Conservation (phyloP, 2,888 invertebrate species). For the Xestia sexstrigata region DNA sequence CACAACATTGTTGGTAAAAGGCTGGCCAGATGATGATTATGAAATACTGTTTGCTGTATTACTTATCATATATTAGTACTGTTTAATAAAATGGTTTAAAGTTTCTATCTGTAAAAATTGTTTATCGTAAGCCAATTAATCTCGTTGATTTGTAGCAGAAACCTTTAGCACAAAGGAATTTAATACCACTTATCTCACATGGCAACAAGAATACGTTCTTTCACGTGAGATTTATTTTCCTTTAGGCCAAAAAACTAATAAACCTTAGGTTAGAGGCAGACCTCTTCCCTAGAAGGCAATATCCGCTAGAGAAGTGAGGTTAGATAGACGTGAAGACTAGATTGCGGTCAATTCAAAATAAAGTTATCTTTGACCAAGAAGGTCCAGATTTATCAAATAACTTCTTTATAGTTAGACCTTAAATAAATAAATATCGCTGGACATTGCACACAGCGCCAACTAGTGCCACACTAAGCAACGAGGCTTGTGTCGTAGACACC, state of each 20-base stretch:
- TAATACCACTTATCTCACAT: not conserved
- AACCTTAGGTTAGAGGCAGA: not conserved
- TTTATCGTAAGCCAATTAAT: not conserved
- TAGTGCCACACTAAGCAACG: too few relatives aligned
- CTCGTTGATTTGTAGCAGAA: not conserved
- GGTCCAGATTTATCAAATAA: not conserved
- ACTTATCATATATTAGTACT: too few relatives aligned
- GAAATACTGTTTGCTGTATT: not conserved
- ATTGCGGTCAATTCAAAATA: not conserved
- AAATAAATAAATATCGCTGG: too few relatives aligned
- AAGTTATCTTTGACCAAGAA: not conserved
- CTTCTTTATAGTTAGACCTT: not conserved
- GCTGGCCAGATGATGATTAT: not conserved
- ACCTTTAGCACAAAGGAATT: not conserved
- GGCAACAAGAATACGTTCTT: not conserved
- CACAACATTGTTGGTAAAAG: not conserved
- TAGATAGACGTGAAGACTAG: not conserved
- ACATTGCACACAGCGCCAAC: too few relatives aligned
- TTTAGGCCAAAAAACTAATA: slow-evolving; percentile 10
- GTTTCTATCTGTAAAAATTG: not conserved
- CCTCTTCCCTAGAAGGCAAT: slow-evolving; percentile 20
- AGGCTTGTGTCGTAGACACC: too few relatives aligned
- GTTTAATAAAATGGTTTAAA: not conserved
- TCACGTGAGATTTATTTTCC: not conserved
- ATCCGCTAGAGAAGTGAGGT: slow-evolving; percentile 12